Conservation (phyloP, 2,113 vertebrate species). For the Pionites leucogaster region DNA sequence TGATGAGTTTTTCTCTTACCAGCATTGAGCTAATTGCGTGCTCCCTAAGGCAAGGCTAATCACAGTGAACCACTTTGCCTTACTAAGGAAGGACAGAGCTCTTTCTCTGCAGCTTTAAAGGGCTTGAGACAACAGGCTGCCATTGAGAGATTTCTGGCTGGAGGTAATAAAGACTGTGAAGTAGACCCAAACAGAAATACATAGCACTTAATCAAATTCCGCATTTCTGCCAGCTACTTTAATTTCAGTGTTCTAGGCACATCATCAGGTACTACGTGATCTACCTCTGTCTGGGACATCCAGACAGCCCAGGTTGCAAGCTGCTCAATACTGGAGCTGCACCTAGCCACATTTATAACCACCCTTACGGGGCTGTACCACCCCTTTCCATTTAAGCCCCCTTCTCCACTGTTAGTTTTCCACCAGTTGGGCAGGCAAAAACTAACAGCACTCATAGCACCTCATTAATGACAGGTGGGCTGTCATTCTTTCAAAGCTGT, state of each 20-base stretch:
- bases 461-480: background rate
- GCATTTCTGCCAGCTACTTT: background rate
- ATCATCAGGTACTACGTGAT: background rate
- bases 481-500: background rate
- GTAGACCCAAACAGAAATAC: background rate
- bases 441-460: background rate
- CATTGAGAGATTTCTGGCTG: background rate
- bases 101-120: background rate
- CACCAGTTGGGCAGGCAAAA: background rate
- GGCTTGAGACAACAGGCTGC: background rate
- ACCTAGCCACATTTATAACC: background rate
- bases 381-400: background rate
- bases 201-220: background rate
- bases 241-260: background rate
- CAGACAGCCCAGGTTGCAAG: background rate
- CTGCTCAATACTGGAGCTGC: background rate
- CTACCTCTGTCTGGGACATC: background rate
- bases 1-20: background rate
- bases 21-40: background rate
- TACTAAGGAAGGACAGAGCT: background rate
- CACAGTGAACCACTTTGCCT: background rate
- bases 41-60: background rate
- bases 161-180: background rate
- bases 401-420: background rate
- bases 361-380: background rate